Conservation (phyloP, 1,140 invertebrate species). For the Drosophila rufa region DNA sequence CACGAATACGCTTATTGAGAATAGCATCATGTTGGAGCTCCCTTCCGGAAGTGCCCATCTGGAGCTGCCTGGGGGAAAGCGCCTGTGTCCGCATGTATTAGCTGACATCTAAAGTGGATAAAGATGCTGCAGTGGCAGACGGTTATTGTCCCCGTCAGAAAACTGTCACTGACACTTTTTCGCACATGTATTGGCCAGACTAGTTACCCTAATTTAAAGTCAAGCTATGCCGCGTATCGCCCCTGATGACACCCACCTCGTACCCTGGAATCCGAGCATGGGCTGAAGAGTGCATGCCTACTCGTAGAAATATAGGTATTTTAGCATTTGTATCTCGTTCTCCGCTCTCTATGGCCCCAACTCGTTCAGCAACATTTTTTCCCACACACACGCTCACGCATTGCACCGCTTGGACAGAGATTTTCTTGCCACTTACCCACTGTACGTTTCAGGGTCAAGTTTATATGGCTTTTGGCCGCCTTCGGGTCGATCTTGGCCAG, state of each 20-base stretch:
- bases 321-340: slow-evolving; percentile 9
- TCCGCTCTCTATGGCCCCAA: slow-evolving; percentile 6
- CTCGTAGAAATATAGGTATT: not conserved
- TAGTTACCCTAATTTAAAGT: slow-evolving; percentile 30
- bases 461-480: slow-evolving; percentile 7
- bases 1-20: slow-evolving; percentile 7
- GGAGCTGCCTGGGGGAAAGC: not conserved
- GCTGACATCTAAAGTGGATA: not conserved
- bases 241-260: slow-evolving; percentile 23
- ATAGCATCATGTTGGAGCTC: no score
- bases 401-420: not conserved
- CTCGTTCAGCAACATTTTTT: slow-evolving; percentile 32
- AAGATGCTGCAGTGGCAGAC: not conserved
- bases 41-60: slow-evolving; percentile 11
- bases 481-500: not conserved
- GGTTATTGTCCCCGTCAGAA: not conserved
- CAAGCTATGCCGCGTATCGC: slow-evolving; percentile 23
- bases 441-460: slow-evolving; percentile 33
- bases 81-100: not conserved
- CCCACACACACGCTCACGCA: slow-evolving; percentile 33
- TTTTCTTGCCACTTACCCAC: slow-evolving; percentile 5
- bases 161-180: slow-evolving; percentile 23
- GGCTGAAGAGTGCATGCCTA: not conserved
- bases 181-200: slow-evolving; percentile 7
- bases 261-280: slow-evolving; percentile 25